Conservation (phyloP, 2,797 vertebrate species). For the Lophotriccus pileatus region DNA sequence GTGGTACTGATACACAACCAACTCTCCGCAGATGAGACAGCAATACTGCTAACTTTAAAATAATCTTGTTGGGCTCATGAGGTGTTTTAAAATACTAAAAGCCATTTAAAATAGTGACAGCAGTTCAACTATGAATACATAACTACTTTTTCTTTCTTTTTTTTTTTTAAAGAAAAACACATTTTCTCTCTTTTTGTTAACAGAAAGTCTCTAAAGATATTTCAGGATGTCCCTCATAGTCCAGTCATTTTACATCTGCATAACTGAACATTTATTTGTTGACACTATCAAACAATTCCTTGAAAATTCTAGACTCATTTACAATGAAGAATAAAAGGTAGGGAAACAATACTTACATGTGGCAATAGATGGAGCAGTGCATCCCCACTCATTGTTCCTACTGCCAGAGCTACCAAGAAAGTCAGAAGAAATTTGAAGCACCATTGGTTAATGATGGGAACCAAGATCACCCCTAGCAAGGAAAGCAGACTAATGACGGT, state of each 20-base stretch:
- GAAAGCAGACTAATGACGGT: constrained; percentile 98
- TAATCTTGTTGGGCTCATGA: neutral
- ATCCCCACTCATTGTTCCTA: constrained; percentile 97
- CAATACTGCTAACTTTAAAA: neutral
- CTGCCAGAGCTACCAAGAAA: constrained; percentile 95
- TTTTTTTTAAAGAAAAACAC: neutral
- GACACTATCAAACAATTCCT: neutral
- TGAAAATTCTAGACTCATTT: neutral
- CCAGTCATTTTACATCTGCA: neutral
- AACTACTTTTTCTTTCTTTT: neutral
- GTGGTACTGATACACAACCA: neutral
- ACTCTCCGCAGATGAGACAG: neutral
- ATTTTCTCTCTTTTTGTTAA: neutral
- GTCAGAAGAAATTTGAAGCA: constrained; percentile 99
- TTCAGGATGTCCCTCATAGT: neutral
- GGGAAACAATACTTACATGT: constrained; percentile 82
- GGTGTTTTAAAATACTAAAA: neutral
- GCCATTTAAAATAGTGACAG: neutral
- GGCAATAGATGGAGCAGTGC: constrained; percentile 96
- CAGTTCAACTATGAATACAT: neutral
- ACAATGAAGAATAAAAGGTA: neutral
- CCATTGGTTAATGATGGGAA: constrained; percentile 95
- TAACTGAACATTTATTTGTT: neutral
- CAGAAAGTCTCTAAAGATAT: neutral
- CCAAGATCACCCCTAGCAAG: constrained; percentile 91